Conservation (phyloP, 2,888 invertebrate species). For the Morpho deidamia region DNA sequence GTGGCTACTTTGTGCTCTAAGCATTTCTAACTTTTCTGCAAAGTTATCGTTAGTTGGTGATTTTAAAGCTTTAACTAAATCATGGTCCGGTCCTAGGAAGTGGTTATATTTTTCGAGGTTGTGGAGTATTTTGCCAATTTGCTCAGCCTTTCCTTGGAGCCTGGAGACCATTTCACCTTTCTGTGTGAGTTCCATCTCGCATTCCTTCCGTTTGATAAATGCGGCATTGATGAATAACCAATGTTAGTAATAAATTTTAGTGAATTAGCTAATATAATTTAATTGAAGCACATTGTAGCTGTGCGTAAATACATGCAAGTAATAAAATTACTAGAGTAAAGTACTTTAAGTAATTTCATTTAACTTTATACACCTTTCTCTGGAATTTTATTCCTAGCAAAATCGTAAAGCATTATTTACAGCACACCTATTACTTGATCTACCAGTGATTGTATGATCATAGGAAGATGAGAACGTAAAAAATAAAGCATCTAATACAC, state of each 20-base stretch:
- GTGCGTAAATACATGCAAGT: background rate
- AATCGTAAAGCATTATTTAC: background rate
- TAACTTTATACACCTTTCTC: background rate
- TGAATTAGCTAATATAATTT: background rate
- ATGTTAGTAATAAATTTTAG: slow-evolving; percentile 50
- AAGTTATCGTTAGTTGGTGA: slow-evolving; percentile 67
- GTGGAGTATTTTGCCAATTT: slow-evolving; percentile 95
- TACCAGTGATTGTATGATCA: background rate
- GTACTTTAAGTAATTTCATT: too few relatives aligned
- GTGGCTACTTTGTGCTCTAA: slow-evolving; percentile 55
- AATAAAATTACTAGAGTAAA: background rate
- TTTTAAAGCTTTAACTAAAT: slow-evolving; percentile 67
- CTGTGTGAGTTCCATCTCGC: slow-evolving; percentile 96
- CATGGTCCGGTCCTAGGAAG: slow-evolving; percentile 80
- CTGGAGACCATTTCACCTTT: slow-evolving; percentile 97
- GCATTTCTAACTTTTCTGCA: slow-evolving; percentile 57
- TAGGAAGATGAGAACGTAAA: background rate
- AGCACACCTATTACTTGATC: background rate
- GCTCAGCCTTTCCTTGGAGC: slow-evolving; percentile 96
- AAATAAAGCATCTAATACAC: slow-evolving; percentile 1
- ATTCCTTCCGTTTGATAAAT: slow-evolving; percentile 84
- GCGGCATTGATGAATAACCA: slow-evolving; percentile 70
- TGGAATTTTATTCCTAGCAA: background rate
- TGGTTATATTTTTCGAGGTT: slow-evolving; percentile 93
- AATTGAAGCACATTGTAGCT: background rate